Conservation (phyloP, 2,113 vertebrate genomes). For the Condylura cristata region DNA sequence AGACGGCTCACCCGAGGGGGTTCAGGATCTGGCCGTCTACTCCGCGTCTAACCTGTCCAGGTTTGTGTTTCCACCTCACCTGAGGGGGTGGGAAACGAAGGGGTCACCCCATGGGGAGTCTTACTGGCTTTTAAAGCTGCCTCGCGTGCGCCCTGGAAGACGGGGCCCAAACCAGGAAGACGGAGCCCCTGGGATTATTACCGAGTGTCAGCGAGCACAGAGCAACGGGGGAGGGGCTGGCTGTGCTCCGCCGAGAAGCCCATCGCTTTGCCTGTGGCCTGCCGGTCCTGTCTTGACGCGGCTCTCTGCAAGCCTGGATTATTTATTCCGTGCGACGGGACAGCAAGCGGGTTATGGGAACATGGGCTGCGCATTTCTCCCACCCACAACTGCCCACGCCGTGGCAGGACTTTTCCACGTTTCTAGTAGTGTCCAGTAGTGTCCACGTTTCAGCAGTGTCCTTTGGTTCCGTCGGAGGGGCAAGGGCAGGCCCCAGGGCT, state of each 20-base stretch:
- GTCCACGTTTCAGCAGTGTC: not conserved
- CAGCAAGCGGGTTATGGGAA: not conserved
- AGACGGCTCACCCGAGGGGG: not conserved
- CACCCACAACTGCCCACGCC: not conserved
- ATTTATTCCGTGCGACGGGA: not conserved
- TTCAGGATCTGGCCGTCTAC: accelerated
- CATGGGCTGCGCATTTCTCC: not conserved
- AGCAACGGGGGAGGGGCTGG: too few relatives aligned
- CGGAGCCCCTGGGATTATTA: too few relatives aligned
- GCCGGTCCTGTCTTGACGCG: accelerated
- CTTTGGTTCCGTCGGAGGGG: not conserved
- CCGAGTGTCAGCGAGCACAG: too few relatives aligned
- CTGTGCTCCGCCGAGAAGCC: not conserved
- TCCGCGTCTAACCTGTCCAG: not conserved
- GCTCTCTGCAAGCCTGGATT: too few relatives aligned
- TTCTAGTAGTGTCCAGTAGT: too few relatives aligned
- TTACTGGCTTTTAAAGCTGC: not conserved
- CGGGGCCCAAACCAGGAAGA: too few relatives aligned
- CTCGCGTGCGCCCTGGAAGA: too few relatives aligned
- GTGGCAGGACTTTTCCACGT: not conserved
- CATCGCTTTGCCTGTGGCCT: not conserved
- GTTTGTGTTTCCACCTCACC: not conserved
- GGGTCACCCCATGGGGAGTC: not conserved
- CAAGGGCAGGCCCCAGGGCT: not conserved
- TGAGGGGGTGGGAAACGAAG: not conserved